phyloP scores from a whole-genome alignment of 2,888 invertebrate genomes.

The Coleophora flavipennella region DNA sequence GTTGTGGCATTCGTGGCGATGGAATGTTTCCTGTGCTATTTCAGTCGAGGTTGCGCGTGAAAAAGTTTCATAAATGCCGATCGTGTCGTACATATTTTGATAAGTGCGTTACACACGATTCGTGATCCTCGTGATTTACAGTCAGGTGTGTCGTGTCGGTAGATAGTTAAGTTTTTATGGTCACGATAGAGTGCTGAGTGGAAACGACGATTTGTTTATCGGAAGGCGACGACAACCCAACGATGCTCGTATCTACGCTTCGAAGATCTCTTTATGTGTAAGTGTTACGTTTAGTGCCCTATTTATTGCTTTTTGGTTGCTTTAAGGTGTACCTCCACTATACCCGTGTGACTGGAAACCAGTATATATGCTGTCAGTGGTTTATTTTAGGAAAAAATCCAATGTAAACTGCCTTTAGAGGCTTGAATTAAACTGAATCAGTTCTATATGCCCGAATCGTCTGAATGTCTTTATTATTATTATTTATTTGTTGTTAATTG shows the following conservation, averaged over 20 bases:
- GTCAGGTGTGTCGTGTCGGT: conserved; percentile 60
- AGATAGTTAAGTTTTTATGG: conserved; percentile 67
- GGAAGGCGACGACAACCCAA: conserved; percentile 56
- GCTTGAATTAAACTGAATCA: no score
- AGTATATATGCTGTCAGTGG: background rate
- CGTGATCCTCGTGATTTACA: conserved; percentile 54
- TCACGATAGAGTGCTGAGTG: conserved; percentile 59
- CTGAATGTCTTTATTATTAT: no score
- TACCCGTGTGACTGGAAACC: conserved; percentile 2
- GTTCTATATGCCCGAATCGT: no score
- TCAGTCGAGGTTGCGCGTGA: conserved; percentile 31
- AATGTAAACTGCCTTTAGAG: no score
- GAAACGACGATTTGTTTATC: conserved; percentile 63
- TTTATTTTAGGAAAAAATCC: background rate
- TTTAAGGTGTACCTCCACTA: conserved; percentile 22
- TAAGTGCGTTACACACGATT: conserved; percentile 39
- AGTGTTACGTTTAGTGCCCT: conserved; percentile 59
- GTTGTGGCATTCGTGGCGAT: conserved; percentile 15
- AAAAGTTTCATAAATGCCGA: conserved; percentile 42
- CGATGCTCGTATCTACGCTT: conserved; percentile 49
- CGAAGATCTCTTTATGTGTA: conserved; percentile 58
- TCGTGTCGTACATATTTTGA: conserved; percentile 60
- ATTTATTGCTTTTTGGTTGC: conserved; percentile 59
- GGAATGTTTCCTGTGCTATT: conserved; percentile 22
- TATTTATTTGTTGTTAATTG: no score